Evolutionary conservation across 1,140 invertebrate genomes (phyloP), one percentile per base, ranked within the genome.

Genomic region (Nylanderia fulva): DNA sequence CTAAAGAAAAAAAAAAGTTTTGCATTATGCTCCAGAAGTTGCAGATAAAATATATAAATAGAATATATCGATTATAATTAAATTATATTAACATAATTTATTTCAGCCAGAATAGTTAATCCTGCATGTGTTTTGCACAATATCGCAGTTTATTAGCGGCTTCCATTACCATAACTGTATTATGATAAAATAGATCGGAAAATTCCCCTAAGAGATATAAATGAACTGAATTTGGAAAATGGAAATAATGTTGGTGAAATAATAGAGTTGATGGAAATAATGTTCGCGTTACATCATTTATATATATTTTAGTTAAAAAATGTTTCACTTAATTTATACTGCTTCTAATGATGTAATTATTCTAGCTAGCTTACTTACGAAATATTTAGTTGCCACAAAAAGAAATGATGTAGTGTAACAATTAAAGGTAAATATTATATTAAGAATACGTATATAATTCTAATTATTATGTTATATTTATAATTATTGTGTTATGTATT

Each of bases 391-490:
- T 21, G 82, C 92, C 24, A 88, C 87, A 6, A 92, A 94, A 45
- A 94, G 95, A 61, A 89, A 92, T 48, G 89, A 93, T 8, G 85
- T 95, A 1, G 88, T 95, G 39, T 88, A 92, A 18, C 90, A 93
- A 85, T 90, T 96, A 29, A 96, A 96, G 94, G 95, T 95, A 92
- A 79, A 39, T 0, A 66, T 39, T 45, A 33, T 48, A 54, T 29
- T 29, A 13, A 33, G 21, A n/a, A 13, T 29, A 42, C 9, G 9
- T 7, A 18, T 9, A 60, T 29, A 60, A 13, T 9, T 27, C 21
- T 52, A 13, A n/a, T 52, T 52, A 63, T 1, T 60, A 3, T 1
- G 21, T 11, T 76, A 48, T 42, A 36, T 36, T 56, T 60, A 52
- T 80, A 54, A 33, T 54, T 60, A 42, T 69, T 60, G 18, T 45